Base-by-base conservation (phyloP, 2,113 vertebrate species). In the Perognathus longimembris region DNA sequence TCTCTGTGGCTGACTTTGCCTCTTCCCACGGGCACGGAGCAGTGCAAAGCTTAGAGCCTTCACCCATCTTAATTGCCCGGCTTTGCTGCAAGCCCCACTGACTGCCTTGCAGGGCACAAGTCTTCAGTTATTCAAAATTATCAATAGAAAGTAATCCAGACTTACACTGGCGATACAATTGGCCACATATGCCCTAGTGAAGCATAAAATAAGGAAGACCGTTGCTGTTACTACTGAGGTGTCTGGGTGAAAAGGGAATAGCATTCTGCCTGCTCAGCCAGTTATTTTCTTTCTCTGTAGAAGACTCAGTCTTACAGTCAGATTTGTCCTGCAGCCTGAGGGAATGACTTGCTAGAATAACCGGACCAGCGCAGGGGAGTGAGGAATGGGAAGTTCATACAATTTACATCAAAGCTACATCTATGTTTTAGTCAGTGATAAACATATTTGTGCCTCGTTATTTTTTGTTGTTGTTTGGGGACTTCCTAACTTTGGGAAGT, bases 1-100 rank as follows among this genome's bases (percentile, higher is more conserved):
- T 97, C 74, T 97, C 96, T 97, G 97, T 97, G 97, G 96, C 95
- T 98, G 96, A 96, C 97, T 97, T 95, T 95, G 95, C 95, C 89
- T 97, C 91, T 96, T 38, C 66, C 0, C 10, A 89, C 88, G 94
- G 87, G 92, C 95, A 95, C 91, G 92, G 90, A 97, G 90, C 73
- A 96, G 90, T 10, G 85, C 63, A 14, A 64, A 95, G 94, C 96
- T 91, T 94, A 93, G 97, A 98, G 95, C 93, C 30, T 82, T 98
- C 78, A 79, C 96, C 96, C 94, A 93, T 94, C 91, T 96, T 98
- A 97, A 98, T 97, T 94, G 95, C 70, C 95, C 45, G 42, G 80
- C 93, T 98, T 97, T 97, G 91, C 96, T 94, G 86, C 90, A 97
- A 97, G 81, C 95, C 91, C 79, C 63, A 34, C 42, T 95, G 92